Percentiles rank a stretch among this genome's conserved stretches.
These are phyloP conservation scores for Urophycis tenuis DNA, from an alignment of 2,797 vertebrate genomes.

Conservation along the genomic window DNA sequence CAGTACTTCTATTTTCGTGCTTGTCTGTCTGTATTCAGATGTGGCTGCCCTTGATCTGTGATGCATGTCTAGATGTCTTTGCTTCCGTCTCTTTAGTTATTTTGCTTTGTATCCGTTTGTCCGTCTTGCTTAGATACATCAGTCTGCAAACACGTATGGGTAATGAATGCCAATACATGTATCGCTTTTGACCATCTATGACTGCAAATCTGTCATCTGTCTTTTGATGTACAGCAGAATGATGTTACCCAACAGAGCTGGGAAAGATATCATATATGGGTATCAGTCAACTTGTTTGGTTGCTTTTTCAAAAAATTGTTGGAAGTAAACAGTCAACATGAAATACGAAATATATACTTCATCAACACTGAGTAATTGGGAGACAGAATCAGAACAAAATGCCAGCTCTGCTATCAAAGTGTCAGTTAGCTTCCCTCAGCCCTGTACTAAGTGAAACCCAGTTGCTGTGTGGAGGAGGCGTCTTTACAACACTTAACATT, in stretches of 20 bases:
- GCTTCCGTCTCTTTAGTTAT: background rate
- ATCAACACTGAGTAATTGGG: no score
- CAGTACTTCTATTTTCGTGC: slow-evolving; percentile 18
- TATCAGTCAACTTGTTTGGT: no score
- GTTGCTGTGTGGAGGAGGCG: background rate
- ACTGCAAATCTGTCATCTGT: background rate
- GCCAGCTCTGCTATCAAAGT: no score
- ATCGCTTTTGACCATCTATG: background rate
- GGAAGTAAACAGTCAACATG: no score
- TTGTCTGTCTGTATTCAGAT: background rate
- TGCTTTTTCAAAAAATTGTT: no score
- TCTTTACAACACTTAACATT: slow-evolving; percentile 50
- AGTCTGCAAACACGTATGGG: background rate
- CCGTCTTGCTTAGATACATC: slow-evolving; percentile 2
- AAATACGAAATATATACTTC: no score
- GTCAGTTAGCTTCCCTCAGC: no score
- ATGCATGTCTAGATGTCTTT: background rate
- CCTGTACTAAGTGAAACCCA: background rate
- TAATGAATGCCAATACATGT: background rate
- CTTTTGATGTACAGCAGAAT: background rate
- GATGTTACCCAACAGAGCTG: background rate
- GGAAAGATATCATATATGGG: background rate
- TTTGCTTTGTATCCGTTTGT: background rate
- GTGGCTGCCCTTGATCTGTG: background rate
- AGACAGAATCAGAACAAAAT: no score